Evolutionary conservation across 53 echinoderm and acorn worm species (phyloP).

Genomic region (Arbacia lixula): DNA sequence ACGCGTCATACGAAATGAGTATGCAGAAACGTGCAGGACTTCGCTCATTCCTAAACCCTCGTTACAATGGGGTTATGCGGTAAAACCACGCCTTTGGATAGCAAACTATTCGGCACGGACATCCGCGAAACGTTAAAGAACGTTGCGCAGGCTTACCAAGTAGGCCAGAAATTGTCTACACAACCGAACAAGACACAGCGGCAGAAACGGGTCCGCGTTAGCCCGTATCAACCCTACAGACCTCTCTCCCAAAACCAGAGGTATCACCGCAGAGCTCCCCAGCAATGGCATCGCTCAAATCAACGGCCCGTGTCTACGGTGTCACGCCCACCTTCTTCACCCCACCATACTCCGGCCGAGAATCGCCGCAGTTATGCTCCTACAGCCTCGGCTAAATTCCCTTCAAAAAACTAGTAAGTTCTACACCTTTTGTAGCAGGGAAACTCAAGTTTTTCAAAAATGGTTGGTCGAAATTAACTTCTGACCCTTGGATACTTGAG

Average conservation of each 20-base stretch:
- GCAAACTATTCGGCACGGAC: slow-evolving; percentile 14
- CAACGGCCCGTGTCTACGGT: too few species aligned
- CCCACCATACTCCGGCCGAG: neutral
- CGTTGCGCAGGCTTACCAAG: neutral
- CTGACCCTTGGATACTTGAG: neutral
- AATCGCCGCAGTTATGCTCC: neutral
- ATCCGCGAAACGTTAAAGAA: neutral
- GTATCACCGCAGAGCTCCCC: too few species aligned
- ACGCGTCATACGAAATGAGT: too few species aligned
- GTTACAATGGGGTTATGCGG: too few species aligned
- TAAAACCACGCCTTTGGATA: slow-evolving; percentile 6
- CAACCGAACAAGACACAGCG: neutral
- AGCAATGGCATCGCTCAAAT: too few species aligned
- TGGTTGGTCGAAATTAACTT: slow-evolving; percentile 9
- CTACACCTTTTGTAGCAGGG: slow-evolving; percentile 13
- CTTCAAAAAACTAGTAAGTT: slow-evolving; percentile 31
- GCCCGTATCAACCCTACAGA: too few species aligned
- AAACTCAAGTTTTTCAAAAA: slow-evolving; percentile 33
- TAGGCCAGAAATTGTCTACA: slow-evolving; percentile 1
- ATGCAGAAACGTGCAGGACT: too few species aligned
- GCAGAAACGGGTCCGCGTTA: too few species aligned
- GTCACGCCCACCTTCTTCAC: slow-evolving; percentile 14
- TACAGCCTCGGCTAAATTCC: too few species aligned
- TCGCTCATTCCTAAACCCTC: too few species aligned
- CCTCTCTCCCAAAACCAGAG: too few species aligned